Conservation (phyloP, 2,113 vertebrate genomes). For the Rhombomys opimus region DNA sequence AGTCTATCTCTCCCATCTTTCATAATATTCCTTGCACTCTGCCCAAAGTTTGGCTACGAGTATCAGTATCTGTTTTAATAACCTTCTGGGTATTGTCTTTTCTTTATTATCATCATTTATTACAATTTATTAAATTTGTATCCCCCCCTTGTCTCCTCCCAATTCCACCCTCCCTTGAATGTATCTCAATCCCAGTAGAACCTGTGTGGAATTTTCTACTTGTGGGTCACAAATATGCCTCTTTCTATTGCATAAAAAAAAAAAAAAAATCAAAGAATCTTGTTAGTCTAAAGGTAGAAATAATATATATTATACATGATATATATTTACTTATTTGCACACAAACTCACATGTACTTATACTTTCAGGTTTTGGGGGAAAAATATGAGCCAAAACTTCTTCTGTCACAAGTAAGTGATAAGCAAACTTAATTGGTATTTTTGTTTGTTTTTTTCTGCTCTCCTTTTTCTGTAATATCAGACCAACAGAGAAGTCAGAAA, state of each 20-base stretch:
- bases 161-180: not conserved
- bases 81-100: too few relatives aligned
- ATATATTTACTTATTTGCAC: not conserved
- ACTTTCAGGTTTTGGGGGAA: not conserved
- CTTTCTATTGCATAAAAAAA: not conserved
- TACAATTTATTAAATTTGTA: too few relatives aligned
- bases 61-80: too few relatives aligned
- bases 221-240: not conserved
- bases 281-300: not conserved
- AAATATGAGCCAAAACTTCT: not conserved
- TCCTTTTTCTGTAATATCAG: not conserved
- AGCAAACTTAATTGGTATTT: not conserved
- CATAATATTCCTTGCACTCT: too few relatives aligned
- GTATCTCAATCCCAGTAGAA: not conserved
- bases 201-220: not conserved
- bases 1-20: too few relatives aligned
- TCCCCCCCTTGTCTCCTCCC: too few relatives aligned
- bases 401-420: constrained; percentile 26
- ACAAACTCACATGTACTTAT: not conserved
- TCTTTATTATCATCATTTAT: too few relatives aligned
- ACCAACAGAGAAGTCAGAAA: constrained; percentile 57
- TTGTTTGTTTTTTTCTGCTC: not conserved
- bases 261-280: not conserved
- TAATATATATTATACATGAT: not conserved
- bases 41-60: too few relatives aligned